Evolutionary conservation across 2,797 vertebrate genomes (phyloP).

Genomic region (Rhinoraja longicauda): DNA sequence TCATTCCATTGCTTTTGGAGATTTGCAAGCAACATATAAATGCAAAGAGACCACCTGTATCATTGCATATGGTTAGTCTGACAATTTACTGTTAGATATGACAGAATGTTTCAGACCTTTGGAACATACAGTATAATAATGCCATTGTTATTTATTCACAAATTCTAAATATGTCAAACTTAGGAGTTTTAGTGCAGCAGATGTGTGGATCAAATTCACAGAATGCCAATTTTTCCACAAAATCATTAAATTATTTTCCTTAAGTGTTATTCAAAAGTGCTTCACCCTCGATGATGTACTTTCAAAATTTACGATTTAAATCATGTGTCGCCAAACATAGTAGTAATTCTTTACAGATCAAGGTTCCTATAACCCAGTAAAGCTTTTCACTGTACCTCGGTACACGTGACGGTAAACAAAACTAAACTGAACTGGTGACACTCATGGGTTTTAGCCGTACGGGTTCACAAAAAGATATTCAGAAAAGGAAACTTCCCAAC

Average conservation of each 20-base stretch:
- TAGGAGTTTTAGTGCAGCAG: background rate
- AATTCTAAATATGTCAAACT: background rate
- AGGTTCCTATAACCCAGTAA: too few relatives aligned
- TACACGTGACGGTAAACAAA: too few relatives aligned
- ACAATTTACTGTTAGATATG: background rate
- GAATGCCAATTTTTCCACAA: background rate
- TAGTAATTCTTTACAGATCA: background rate
- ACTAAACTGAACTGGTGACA: too few relatives aligned
- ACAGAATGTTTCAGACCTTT: background rate
- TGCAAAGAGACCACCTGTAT: background rate
- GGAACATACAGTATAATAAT: background rate
- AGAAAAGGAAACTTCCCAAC: too few relatives aligned
- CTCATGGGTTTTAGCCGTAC: background rate
- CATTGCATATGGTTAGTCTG: background rate
- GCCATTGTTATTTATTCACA: background rate
- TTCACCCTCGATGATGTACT: background rate
- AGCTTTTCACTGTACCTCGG: too few relatives aligned
- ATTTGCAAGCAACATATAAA: background rate
- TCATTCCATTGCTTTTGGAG: background rate
- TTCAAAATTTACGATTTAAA: background rate
- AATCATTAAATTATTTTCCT: background rate
- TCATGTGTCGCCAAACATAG: background rate
- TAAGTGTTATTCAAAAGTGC: background rate
- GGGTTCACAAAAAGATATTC: background rate
- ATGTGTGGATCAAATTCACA: background rate